Evolutionary conservation across 2,797 vertebrate genomes (phyloP).

Genomic region (Yasuhikotakia modesta): DNA sequence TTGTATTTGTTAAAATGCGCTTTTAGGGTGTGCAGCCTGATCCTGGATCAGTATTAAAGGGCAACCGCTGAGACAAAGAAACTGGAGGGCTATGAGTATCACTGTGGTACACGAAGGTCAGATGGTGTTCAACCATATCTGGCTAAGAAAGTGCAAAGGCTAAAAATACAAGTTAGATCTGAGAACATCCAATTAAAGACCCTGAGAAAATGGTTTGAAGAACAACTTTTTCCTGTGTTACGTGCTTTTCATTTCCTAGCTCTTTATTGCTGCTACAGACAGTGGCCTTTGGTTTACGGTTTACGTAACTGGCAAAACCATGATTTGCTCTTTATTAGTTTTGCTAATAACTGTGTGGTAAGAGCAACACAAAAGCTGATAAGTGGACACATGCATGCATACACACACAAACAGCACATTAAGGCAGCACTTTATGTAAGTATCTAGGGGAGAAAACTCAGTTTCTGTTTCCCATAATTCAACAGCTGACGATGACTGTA

Average conservation of each 20-base stretch:
- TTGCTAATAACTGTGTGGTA: no score
- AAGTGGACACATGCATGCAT: no score
- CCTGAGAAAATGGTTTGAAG: conserved; percentile 31
- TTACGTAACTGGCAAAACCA: neutral
- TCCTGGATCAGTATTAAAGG: neutral
- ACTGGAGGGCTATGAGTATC: neutral
- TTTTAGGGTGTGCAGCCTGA: neutral
- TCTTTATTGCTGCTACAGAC: neutral
- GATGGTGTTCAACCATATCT: neutral
- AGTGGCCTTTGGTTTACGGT: neutral
- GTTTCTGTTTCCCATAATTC: conserved; percentile 33
- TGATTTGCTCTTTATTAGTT: no score
- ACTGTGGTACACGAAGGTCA: neutral
- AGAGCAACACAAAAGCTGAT: no score
- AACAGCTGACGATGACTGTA: conserved; percentile 2
- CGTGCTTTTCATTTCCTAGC: no score
- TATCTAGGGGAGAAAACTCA: neutral
- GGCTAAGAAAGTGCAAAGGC: no score
- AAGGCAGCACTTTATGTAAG: no score
- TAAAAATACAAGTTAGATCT: neutral
- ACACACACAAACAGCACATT: no score
- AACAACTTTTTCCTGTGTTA: neutral
- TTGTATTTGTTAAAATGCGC: neutral
- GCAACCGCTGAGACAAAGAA: neutral
- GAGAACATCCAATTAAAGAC: neutral